Evolutionary conservation across 2,113 vertebrate genomes (phyloP), one percentile per base, ranked within the genome.

Genomic region (Pteronura brasiliensis): DNA sequence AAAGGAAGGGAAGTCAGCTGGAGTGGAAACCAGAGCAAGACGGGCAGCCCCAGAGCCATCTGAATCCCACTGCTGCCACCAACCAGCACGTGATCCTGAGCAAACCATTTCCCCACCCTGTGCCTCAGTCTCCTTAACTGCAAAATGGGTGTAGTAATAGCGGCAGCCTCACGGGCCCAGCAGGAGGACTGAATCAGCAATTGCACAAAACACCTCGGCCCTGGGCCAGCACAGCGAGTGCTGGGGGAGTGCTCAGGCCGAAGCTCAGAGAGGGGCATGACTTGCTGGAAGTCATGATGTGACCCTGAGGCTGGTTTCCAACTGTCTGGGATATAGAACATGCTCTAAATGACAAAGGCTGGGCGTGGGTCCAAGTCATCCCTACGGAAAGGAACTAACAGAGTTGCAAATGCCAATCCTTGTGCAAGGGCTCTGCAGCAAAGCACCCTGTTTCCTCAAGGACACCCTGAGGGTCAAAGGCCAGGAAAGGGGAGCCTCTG

Each of bases 291-390:
- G 90, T 90, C 87, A 90, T n/a, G 29, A 1, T n/a, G 72, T 65
- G n/a, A 90, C 92, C 92, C 90, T 3, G 17, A 86, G 93, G 87
- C 83, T 90, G 87, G 12, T 92, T 87, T 91, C 89, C 72, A 97
- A 23, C 57, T 49, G 55, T 93, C 90, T 44, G 59, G 81, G 94
- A 94, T 61, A 55, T 3, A 93, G 76, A 96, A 93, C 76, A 67
- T 27, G 39, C 94, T n/a, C 9, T 10, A 49, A 72, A 81, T 77
- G 87, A 97, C 97, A 96, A 92, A 88, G 76, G 9, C 84, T 82
- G 69, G 97, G 95, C 88, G n/a, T 20, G 31, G 8, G 15, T 93
- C 96, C 97, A 96, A 88, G 76, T 42, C 55, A 52, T 76, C 36
- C 84, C 17, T 61, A 39, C 3, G 14, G 69, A 79, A 90, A 83